Percentiles rank a stretch among this genome's conserved stretches.
phyloP scores from a whole-genome alignment of 2,888 invertebrate species.

The Macrophya alboannulata region DNA sequence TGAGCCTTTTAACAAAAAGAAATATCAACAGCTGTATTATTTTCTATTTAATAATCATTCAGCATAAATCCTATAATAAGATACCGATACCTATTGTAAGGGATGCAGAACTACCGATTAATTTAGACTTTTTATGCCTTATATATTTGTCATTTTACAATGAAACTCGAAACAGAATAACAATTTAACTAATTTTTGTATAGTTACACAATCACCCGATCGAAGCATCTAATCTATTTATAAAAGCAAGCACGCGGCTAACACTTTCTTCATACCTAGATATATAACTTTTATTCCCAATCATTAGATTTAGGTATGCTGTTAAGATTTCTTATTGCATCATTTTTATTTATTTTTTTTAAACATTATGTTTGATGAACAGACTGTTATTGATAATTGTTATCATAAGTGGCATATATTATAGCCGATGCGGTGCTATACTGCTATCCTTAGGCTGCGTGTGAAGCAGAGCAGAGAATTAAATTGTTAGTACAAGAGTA shows the following conservation, averaged over 20 bases:
- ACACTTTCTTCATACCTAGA: conserved; percentile 3
- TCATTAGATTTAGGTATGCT: background rate
- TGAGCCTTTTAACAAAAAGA: conserved; percentile 35
- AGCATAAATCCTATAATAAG: background rate
- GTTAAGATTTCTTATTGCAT: conserved; percentile 50
- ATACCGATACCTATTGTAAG: background rate
- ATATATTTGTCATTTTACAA: background rate
- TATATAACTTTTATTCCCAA: background rate
- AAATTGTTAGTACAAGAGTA: conserved; percentile 6
- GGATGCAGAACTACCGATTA: background rate
- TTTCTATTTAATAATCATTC: background rate
- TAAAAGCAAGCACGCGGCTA: conserved; percentile 3
- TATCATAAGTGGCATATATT: conserved; percentile 58
- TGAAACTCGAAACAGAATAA: background rate
- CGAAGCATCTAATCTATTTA: conserved; percentile 16
- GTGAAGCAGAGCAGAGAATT: conserved; percentile 72
- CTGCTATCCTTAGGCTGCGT: conserved; percentile 79
- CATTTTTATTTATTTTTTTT: conserved; percentile 19
- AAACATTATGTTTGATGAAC: conserved; percentile 25
- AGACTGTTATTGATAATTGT: conserved; percentile 32
- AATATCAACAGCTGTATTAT: conserved; percentile 37
- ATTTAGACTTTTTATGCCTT: background rate
- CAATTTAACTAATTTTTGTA: background rate
- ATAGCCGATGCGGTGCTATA: conserved; percentile 70
- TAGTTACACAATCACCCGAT: background rate